Evolutionary conservation across 2,113 vertebrate species (phyloP).

Genomic region (Cettia cetti): DNA sequence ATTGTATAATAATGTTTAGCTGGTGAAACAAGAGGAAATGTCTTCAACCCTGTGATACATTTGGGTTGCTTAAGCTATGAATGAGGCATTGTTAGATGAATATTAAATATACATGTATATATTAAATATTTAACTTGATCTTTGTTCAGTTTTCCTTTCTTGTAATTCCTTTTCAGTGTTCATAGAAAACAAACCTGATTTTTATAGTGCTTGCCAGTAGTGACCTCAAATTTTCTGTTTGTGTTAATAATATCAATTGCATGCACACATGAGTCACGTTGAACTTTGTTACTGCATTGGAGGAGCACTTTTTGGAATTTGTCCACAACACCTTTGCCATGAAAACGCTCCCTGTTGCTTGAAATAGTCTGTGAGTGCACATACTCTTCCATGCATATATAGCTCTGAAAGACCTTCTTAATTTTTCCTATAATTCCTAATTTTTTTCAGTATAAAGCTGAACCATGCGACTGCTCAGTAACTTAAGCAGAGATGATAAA

Average conservation of each 20-base stretch:
- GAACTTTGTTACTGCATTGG: constrained; percentile 20
- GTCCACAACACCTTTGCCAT: neutral
- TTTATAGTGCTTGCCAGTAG: constrained; percentile 39
- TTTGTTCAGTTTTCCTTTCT: constrained; percentile 56
- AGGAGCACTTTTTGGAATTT: constrained; percentile 7
- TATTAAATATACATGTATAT: constrained; percentile 54
- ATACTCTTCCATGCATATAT: neutral
- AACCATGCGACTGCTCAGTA: neutral
- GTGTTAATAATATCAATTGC: constrained; percentile 44
- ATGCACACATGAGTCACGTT: neutral
- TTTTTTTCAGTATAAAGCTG: neutral
- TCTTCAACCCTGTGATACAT: constrained; percentile 32
- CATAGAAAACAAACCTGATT: constrained; percentile 44
- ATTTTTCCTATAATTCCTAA: neutral
- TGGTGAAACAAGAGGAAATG: constrained; percentile 46
- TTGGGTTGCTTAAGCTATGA: constrained; percentile 36
- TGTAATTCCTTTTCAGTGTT: constrained; percentile 33
- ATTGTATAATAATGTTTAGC: constrained; percentile 19
- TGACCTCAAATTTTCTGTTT: constrained; percentile 60
- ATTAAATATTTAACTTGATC: constrained; percentile 61
- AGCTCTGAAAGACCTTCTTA: neutral
- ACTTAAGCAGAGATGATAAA: neutral
- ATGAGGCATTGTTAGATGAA: constrained; percentile 52
- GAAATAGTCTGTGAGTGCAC: neutral
- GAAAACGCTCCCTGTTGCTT: neutral